phyloP scores from a whole-genome alignment of 1,140 invertebrate genomes.

The Melitaea cinxia region DNA sequence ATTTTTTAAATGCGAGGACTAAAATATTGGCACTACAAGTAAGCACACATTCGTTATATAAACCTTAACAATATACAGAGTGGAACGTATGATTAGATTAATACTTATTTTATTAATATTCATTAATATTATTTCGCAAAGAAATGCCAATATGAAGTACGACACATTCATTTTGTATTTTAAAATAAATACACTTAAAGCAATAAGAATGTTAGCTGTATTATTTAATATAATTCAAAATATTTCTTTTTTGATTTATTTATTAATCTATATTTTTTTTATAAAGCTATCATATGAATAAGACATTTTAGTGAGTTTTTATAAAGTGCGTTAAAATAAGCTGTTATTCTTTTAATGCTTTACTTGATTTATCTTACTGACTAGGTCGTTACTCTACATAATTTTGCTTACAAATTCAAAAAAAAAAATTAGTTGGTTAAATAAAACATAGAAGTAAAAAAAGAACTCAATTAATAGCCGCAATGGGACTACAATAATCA shows the following conservation, averaged over 20 bases:
- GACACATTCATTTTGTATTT: slow-evolving; percentile 49
- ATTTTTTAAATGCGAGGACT: slow-evolving; percentile 70
- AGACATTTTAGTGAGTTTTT: slow-evolving; percentile 16
- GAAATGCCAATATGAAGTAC: slow-evolving; percentile 76
- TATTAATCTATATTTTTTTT: slow-evolving; percentile 5
- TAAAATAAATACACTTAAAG: slow-evolving; percentile 56
- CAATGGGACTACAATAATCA: slow-evolving; percentile 23
- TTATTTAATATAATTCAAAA: slow-evolving; percentile 25
- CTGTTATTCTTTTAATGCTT: slow-evolving; percentile 33
- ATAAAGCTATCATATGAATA: neutral
- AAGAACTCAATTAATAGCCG: slow-evolving; percentile 17
- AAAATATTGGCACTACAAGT: slow-evolving; percentile 62
- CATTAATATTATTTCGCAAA: slow-evolving; percentile 42
- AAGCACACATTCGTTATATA: slow-evolving; percentile 41
- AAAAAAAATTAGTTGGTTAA: slow-evolving; percentile 22
- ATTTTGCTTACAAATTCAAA: slow-evolving; percentile 34
- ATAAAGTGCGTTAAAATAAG: slow-evolving; percentile 19
- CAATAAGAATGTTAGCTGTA: slow-evolving; percentile 48
- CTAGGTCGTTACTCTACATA: slow-evolving; percentile 62
- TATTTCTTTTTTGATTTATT: slow-evolving; percentile 8
- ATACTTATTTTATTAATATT: slow-evolving; percentile 51
- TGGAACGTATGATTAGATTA: slow-evolving; percentile 57
- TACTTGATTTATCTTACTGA: slow-evolving; percentile 65
- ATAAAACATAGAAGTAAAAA: slow-evolving; percentile 14
- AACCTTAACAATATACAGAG: slow-evolving; percentile 53